These are phyloP conservation scores for Apaloderma vittatum DNA, from an alignment of 2,113 vertebrate species.

Conservation along the genomic window DNA sequence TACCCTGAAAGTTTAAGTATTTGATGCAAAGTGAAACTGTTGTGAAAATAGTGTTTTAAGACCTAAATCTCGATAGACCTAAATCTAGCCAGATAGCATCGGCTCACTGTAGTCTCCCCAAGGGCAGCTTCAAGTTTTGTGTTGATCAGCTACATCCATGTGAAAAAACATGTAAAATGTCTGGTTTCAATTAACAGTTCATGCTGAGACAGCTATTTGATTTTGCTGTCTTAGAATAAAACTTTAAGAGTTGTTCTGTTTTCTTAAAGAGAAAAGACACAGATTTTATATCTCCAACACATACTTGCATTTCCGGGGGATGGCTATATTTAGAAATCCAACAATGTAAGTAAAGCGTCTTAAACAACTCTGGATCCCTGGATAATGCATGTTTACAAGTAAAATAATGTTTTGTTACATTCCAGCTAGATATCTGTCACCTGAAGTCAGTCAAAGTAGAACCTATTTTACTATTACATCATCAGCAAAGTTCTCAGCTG, in stretches of 20 bases:
- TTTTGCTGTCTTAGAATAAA: not conserved
- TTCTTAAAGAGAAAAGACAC: conserved; percentile 5
- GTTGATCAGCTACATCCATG: not conserved
- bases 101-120: not conserved
- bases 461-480: not conserved
- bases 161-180: not conserved
- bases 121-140: not conserved
- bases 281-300: not conserved
- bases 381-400: not conserved
- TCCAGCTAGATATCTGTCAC: not conserved
- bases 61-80: not conserved
- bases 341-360: not conserved
- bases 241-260: not conserved
- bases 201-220: not conserved
- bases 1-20: not conserved
- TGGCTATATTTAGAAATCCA: not conserved
- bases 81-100: not conserved
- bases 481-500: not conserved
- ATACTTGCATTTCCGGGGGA: not conserved
- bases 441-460: not conserved
- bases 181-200: not conserved
- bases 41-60: not conserved
- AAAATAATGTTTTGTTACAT: not conserved
- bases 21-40: not conserved
- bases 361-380: not conserved